Base-by-base conservation (phyloP, 2,113 vertebrate genomes). In the Elephas maximus region DNA sequence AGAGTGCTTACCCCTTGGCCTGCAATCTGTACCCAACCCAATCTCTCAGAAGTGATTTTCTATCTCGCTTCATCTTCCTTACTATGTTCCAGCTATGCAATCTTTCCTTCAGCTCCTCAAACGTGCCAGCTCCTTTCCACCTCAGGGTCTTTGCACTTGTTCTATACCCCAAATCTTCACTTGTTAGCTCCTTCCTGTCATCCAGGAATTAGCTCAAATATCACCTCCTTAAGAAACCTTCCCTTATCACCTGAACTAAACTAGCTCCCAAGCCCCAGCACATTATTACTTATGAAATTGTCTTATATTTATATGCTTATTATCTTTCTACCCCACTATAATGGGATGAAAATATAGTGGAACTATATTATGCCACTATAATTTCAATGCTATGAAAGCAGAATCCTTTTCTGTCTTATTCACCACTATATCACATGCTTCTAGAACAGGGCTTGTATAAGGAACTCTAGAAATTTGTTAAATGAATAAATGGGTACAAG, bases 391-490 rank as follows among this genome's bases (percentile, higher is more conserved):
- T n/a, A 1, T 71, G 62, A 85, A 92, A 81, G 80, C 89, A 92
- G 23, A 57, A 15, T 84, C 0, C 9, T 73, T 86, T 62, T 37
- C 65, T 91, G 18, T 85, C 28, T 74, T 73, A 37, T 57, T 77
- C 28, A 90, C 15, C 24, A 69, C 44, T 62, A 0, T 33, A 41
- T 48, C 83, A 65, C 60, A 23, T 73, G 45, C 81, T 92, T 93
- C 60, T 84, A 28, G 15, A 65, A 94, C 33, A 93, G 21, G 5
- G 5, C 37, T n/a, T 41, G 33, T 65, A 77, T 77, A 37, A 65
- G 81, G 14, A 95, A 92, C 3, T 6, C 44, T 30, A 60, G 89
- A 95, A 82, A n/a, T 51, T 37, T 93, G 67, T 92, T 60, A 57
- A 87, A 73, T 73, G 21, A 71, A 81, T 60, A 57, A 88, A 65